Base-by-base conservation (phyloP, 2,797 vertebrate species). In the Sternarchorhynchus goeldii region DNA sequence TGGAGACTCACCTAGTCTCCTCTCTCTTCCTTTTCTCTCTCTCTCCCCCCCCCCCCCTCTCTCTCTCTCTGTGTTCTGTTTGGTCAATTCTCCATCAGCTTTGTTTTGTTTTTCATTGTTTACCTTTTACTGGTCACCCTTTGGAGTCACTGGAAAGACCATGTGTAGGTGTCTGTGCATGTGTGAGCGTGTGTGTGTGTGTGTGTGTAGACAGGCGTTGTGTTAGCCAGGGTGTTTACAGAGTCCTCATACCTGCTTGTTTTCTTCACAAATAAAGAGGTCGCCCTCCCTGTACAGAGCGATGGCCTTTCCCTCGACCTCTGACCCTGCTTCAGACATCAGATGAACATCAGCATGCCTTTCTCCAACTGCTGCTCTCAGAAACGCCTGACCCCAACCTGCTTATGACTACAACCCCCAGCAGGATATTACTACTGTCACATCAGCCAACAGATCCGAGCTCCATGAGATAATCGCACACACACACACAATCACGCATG, bases 201-300 rank as follows among this genome's bases (percentile, higher is more conserved):
- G 21, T 20, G 68, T 76, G 63, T 39, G 45, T 14, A 63, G n/a
- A 20, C 14, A n/a, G 53, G 50, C 31, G 21, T 21, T 67, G 50
- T 67, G 0, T 31, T 29, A 31, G 25, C 36, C 31, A n/a, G 32
- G 18, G 66, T 59, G 29, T 63, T 69, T 31, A 59, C 21, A 31
- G 29, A 67, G 60, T 57, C 32, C 55, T 57, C 34, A 71, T 70
- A 59, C 57, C 70, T 75, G 73, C 58, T 58, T 71, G 66, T 78
- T 81, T 69, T 75, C 71, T 63, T 66, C 78, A 75, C 75, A 79
- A 85, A 81, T 85, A 80, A 84, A 85, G 77, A 75, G 77, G 74
- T 81, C 70, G 64, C 31, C 71, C 50, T n/a, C 41, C 81, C 68
- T 41, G 74, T 73, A 74, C 77, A 57, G 17, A 41, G 39, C 62